Percentiles rank a stretch among this genome's conserved stretches.
These are phyloP conservation scores for Amphiura filiformis DNA, from an alignment of 35 echinoderm and acorn worm species.

Conservation along the genomic window DNA sequence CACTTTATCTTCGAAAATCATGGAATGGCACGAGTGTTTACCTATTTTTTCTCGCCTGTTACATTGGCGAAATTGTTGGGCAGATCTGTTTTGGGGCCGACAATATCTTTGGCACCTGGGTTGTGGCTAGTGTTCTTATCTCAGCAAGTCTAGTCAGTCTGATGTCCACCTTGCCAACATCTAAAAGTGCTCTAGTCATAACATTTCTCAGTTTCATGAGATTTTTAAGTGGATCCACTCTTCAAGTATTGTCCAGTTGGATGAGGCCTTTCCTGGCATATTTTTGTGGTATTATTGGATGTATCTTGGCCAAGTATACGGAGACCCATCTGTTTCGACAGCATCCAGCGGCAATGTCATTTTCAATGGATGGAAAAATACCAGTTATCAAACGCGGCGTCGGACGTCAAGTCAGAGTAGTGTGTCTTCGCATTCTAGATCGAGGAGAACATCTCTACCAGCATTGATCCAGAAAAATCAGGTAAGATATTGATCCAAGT, in stretches of 20 bases:
- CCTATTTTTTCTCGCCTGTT: slow-evolving; percentile 87
- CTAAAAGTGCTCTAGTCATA: slow-evolving; percentile 79
- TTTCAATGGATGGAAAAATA: slow-evolving; percentile 96
- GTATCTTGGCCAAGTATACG: slow-evolving; percentile 88
- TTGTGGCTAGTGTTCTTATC: slow-evolving; percentile 74
- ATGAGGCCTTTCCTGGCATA: slow-evolving; percentile 92
- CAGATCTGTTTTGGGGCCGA: slow-evolving; percentile 76
- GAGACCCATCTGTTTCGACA: slow-evolving; percentile 78
- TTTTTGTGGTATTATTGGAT: slow-evolving; percentile 91
- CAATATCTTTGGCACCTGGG: slow-evolving; percentile 71
- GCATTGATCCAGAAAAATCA: slow-evolving; percentile 87
- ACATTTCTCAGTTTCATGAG: slow-evolving; percentile 96
- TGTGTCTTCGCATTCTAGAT: slow-evolving; percentile 82
- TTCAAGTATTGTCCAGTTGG: slow-evolving; percentile 68
- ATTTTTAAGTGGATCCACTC: slow-evolving; percentile 89
- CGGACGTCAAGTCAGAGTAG: slow-evolving; percentile 76
- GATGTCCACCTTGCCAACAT: slow-evolving; percentile 75
- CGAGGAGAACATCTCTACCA: slow-evolving; percentile 90
- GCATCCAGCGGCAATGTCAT: slow-evolving; percentile 47
- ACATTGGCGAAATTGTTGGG: slow-evolving; percentile 84
- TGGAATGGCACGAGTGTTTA: slow-evolving; percentile 99
- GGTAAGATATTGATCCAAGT: slow-evolving; percentile 46
- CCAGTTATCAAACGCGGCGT: slow-evolving; percentile 85
- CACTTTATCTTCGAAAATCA: slow-evolving; percentile 87
- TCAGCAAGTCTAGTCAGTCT: slow-evolving; percentile 70